phyloP scores from a whole-genome alignment of 2,797 vertebrate genomes.

The Helostoma temminkii region DNA sequence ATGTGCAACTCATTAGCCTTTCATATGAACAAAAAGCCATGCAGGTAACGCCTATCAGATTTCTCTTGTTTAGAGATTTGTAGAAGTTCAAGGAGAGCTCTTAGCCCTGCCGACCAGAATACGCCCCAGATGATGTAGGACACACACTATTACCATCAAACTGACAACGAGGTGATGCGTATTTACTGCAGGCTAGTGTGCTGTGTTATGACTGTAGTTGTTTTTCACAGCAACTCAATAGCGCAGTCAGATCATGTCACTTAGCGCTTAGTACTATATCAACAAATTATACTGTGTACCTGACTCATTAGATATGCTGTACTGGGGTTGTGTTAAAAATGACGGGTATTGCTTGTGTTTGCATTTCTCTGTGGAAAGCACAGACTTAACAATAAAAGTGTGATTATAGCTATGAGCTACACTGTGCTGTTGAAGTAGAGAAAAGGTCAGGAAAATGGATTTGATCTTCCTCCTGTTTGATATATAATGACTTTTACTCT shows the following conservation, averaged over 20 bases:
- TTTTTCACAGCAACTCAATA: slow-evolving; percentile 16
- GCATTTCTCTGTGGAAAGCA: background rate
- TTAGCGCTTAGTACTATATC: background rate
- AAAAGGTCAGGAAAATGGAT: background rate
- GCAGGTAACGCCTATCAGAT: slow-evolving; percentile 27
- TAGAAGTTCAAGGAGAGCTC: background rate
- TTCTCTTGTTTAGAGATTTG: slow-evolving; percentile 14
- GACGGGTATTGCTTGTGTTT: slow-evolving; percentile 4
- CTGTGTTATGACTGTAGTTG: slow-evolving; percentile 5
- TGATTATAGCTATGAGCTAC: slow-evolving; percentile 3
- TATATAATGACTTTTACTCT: background rate
- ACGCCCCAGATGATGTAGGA: slow-evolving; percentile 9
- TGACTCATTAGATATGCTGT: slow-evolving; percentile 2
- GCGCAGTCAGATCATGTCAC: slow-evolving; percentile 22
- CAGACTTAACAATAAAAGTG: too few relatives aligned
- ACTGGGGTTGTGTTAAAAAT: background rate
- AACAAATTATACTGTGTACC: background rate
- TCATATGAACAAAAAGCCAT: slow-evolving; percentile 3
- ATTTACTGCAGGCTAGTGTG: slow-evolving; percentile 15
- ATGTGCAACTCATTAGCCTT: background rate
- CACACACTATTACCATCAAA: slow-evolving; percentile 20
- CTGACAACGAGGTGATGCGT: slow-evolving; percentile 21
- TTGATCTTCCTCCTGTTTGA: background rate
- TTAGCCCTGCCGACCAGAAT: slow-evolving; percentile 5
- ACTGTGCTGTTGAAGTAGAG: background rate